Percentiles rank a stretch among this genome's conserved stretches.
Conservation (phyloP, 2,113 vertebrate species). For the Lepidothrix coronata region DNA sequence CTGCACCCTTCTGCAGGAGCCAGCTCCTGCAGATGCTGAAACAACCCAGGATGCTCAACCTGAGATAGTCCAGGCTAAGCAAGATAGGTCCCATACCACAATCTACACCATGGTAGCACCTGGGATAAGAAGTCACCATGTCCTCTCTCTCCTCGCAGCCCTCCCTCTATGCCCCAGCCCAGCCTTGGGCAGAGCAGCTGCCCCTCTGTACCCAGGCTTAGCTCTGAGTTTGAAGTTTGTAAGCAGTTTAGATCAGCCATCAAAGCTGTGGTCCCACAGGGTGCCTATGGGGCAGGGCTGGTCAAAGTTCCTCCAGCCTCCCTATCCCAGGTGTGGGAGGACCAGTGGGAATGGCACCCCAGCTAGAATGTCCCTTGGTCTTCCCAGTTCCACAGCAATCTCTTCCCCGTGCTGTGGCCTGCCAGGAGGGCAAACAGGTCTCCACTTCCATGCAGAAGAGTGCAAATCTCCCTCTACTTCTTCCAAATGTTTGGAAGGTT, state of each 20-base stretch:
- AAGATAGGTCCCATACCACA: not conserved
- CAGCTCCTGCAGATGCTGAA: not conserved
- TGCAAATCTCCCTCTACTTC: slow-evolving; percentile 41
- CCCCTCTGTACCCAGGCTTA: not conserved
- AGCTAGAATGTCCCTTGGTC: not conserved
- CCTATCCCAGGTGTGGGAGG: fast-evolving
- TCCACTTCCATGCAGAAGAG: slow-evolving; percentile 9
- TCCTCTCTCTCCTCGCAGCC: not conserved
- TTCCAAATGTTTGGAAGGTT: slow-evolving; percentile 59
- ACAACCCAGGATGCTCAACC: not conserved
- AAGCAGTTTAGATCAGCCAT: not conserved
- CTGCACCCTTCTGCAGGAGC: not conserved
- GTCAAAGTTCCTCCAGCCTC: too few species aligned
- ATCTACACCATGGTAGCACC: fast-evolving
- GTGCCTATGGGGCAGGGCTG: fast-evolving
- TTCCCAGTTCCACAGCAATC: fast-evolving
- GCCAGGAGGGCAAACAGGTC: not conserved
- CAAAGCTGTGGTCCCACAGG: fast-evolving
- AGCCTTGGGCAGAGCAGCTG: not conserved
- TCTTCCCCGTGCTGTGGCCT: fast-evolving
- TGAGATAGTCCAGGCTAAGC: not conserved
- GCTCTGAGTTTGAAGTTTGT: fast-evolving
- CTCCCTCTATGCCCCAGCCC: too few species aligned
- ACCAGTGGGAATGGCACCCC: not conserved
- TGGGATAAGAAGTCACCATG: fast-evolving